These are phyloP conservation scores for Bibio marci DNA, from an alignment of 2,888 invertebrate species.

Conservation along the genomic window DNA sequence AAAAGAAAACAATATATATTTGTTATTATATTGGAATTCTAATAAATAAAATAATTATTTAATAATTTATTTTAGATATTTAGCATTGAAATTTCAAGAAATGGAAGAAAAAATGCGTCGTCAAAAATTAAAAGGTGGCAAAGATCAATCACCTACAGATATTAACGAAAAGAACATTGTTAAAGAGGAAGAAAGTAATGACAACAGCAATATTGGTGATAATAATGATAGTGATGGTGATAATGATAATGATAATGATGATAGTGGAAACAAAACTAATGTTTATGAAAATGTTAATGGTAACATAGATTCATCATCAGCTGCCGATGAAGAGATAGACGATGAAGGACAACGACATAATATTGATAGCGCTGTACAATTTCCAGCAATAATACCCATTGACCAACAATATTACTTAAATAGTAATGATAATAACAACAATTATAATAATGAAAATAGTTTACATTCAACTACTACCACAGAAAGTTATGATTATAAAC, in stretches of 20 bases:
- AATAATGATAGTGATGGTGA: background rate
- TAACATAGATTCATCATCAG: background rate
- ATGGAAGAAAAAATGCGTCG: conserved; percentile 67
- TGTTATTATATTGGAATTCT: background rate
- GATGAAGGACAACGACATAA: conserved; percentile 3
- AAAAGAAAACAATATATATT: conserved; percentile 2
- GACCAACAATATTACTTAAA: background rate
- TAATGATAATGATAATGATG: background rate
- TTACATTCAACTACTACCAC: background rate
- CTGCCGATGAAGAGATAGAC: background rate
- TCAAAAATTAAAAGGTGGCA: conserved; percentile 40
- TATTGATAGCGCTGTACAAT: conserved; percentile 2
- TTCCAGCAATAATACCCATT: background rate
- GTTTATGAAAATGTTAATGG: conserved; percentile 9
- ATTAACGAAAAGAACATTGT: conserved; percentile 18
- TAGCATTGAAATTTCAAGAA: conserved; percentile 69
- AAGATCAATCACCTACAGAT: conserved; percentile 18
- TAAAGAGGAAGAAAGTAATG: conserved; percentile 15
- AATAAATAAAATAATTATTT: too few species aligned
- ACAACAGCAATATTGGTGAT: conserved; percentile 10
- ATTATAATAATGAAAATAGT: background rate
- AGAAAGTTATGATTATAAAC: background rate
- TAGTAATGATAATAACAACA: too few species aligned
- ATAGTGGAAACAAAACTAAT: conserved; percentile 1
- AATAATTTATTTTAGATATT: conserved; percentile 45